A percentile compares a stretch with the other conserved stretches of the same genome.
Evolutionary conservation across 2,888 invertebrate genomes (phyloP).

Genomic region (Drosophila meridionalis): DNA sequence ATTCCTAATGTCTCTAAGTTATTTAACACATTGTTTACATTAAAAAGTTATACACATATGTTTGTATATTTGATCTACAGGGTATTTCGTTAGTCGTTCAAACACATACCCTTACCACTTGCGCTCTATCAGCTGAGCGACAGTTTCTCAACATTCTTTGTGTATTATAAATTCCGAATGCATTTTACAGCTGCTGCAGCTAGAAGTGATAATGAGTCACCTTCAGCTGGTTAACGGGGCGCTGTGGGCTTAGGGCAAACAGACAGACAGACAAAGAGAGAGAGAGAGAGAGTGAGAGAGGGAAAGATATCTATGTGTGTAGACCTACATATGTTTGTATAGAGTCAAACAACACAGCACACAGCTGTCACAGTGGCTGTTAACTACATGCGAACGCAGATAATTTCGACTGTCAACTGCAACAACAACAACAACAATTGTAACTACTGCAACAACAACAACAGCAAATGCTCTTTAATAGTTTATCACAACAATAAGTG

Average conservation of each 20-base stretch:
- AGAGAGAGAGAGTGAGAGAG: neutral
- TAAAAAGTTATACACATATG: too few relatives aligned
- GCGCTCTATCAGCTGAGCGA: constrained; percentile 40
- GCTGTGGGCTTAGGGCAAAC: constrained; percentile 37
- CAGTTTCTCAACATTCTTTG: constrained; percentile 31
- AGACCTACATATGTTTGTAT: neutral
- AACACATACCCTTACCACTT: constrained; percentile 9
- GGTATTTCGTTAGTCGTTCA: constrained; percentile 10
- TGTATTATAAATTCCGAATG: constrained; percentile 42
- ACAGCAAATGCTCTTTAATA: constrained; percentile 26
- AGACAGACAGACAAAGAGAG: neutral
- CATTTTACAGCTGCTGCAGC: constrained; percentile 33
- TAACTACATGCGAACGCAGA: constrained; percentile 39
- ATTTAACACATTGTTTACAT: neutral
- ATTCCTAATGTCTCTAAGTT: neutral
- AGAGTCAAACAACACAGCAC: constrained; percentile 21
- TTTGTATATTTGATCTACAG: neutral
- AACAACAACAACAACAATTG: constrained; percentile 12
- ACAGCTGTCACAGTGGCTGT: constrained; percentile 59
- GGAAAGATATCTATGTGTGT: neutral
- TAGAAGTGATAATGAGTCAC: constrained; percentile 58
- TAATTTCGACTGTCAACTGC: constrained; percentile 65
- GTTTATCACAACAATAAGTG: constrained; percentile 48
- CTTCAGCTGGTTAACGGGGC: constrained; percentile 40
- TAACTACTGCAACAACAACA: constrained; percentile 1